These are phyloP conservation scores for Tetrax tetrax DNA, from an alignment of 2,113 vertebrate genomes.

Conservation along the genomic window DNA sequence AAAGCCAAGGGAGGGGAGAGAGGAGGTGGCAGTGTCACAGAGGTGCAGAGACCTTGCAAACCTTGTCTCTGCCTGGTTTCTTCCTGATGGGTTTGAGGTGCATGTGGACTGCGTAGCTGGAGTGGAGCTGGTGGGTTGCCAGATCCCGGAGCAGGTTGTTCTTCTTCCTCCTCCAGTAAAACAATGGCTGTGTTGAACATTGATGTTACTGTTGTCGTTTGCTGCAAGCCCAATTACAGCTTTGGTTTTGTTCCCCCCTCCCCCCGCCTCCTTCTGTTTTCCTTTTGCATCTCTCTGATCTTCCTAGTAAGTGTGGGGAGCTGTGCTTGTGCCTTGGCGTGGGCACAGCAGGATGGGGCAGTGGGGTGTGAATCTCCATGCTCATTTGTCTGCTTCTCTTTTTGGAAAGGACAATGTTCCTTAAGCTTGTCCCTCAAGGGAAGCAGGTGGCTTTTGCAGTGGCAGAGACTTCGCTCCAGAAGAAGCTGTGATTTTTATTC, in stretches of 20 bases:
- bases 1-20: not conserved
- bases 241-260: not conserved
- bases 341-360: not conserved
- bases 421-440: not conserved
- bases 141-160: not conserved
- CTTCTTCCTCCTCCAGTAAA: not conserved
- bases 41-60: not conserved
- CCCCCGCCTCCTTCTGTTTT: not conserved
- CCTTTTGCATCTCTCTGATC: not conserved
- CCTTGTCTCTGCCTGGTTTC: not conserved
- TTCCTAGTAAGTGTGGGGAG: not conserved
- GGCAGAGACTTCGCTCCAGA: not conserved
- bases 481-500: not conserved
- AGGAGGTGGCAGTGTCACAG: not conserved
- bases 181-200: not conserved
- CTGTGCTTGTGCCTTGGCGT: not conserved
- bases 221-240: not conserved
- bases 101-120: not conserved
- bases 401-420: not conserved
- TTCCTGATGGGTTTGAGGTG: not conserved
- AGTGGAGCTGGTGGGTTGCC: not conserved
- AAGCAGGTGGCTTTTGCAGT: not conserved
- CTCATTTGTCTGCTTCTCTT: not conserved
- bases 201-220: not conserved
- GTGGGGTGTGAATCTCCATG: accelerated